Percentiles rank a stretch among this genome's conserved stretches.
Evolutionary conservation across 2,113 vertebrate genomes (phyloP).

Genomic region (Ophiodon elongatus): DNA sequence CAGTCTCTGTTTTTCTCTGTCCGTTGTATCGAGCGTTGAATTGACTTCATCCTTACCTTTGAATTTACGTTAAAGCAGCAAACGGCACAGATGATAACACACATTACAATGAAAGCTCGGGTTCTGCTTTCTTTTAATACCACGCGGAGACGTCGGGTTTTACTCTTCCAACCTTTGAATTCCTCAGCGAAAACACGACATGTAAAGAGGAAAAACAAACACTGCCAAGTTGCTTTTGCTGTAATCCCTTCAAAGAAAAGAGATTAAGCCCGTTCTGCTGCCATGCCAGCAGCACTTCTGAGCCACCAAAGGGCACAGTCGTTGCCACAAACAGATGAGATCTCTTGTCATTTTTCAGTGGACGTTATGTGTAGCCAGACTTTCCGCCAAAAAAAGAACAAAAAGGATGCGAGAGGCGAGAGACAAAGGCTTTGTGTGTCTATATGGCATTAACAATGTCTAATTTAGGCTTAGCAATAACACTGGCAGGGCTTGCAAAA

Average conservation of each 20-base stretch:
- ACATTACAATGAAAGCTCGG: background rate
- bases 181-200: background rate
- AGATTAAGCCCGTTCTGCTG: conserved; percentile 3
- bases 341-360: conserved; percentile 23
- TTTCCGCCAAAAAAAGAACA: background rate
- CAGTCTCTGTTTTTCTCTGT: background rate
- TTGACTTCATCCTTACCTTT: background rate
- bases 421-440: background rate
- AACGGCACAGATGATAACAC: background rate
- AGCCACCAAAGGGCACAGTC: conserved; percentile 10
- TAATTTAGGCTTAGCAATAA: conserved; percentile 17
- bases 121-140: background rate
- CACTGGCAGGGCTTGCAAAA: conserved; percentile 3
- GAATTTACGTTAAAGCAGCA: background rate
- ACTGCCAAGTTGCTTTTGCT: background rate
- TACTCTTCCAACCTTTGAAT: background rate
- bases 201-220: background rate
- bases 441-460: background rate
- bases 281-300: conserved; percentile 23
- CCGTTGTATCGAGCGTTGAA: background rate
- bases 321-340: conserved; percentile 34
- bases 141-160: background rate
- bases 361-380: background rate
- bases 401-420: background rate
- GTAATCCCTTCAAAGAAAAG: conserved; percentile 31